Percentiles rank a stretch among this genome's conserved stretches.
These are phyloP conservation scores for Theonella swinhoei DNA, from an alignment of 37 sponge, comb jelly and placozoan genomes.

Conservation along the genomic window DNA sequence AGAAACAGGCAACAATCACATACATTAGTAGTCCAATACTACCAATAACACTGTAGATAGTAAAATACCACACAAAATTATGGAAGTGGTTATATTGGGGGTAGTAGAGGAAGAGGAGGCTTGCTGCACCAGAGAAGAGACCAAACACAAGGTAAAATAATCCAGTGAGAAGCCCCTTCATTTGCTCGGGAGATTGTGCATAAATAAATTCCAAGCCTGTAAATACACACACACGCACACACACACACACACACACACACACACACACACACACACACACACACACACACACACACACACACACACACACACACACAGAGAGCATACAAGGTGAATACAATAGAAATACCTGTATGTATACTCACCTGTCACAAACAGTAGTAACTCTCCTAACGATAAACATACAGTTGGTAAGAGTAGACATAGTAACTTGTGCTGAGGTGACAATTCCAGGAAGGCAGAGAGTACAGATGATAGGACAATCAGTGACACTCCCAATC, in stretches of 20 bases:
- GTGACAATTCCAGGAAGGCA: neutral
- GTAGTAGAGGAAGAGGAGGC: neutral
- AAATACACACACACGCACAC: no score
- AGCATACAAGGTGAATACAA: no score
- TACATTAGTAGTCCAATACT: neutral
- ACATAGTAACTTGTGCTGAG: slow-evolving; percentile 4
- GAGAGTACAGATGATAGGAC: neutral
- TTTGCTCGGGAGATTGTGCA: slow-evolving; percentile 35
- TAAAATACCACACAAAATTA: neutral
- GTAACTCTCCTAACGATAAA: slow-evolving; percentile 13
- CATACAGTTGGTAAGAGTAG: slow-evolving; percentile 13
- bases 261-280: no score
- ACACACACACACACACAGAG: no score
- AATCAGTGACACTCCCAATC: neutral
- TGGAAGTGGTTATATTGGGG: neutral
- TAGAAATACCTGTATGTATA: no score
- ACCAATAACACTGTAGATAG: neutral
- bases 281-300: no score
- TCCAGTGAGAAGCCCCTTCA: slow-evolving; percentile 45
- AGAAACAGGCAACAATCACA: neutral
- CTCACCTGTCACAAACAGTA: slow-evolving; percentile 26
- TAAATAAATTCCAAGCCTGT: slow-evolving; percentile 35
- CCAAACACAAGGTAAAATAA: slow-evolving; percentile 13
- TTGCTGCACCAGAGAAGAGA: slow-evolving; percentile 10
- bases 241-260: no score